Evolutionary conservation across 2,888 invertebrate species (phyloP), one percentile per base, ranked within the genome.

Genomic region (Chorisops tibialis): DNA sequence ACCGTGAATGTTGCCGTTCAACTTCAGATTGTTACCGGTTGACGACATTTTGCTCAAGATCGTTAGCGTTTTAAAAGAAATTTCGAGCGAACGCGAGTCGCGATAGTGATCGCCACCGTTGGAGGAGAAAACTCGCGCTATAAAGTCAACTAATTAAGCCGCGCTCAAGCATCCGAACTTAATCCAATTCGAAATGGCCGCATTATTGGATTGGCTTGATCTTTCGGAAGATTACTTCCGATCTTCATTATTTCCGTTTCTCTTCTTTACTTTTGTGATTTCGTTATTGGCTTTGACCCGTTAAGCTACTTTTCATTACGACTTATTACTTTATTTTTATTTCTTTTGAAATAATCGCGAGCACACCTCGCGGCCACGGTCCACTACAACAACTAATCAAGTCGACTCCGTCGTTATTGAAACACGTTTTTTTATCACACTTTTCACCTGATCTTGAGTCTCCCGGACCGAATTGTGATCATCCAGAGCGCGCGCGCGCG

Each of bases 1-100:
- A 43, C 52, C 59, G 51, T 62, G 58, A 22, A 64, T 47, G 59
- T 66, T 66, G 19, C 66, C 63, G 59, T 64, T 64, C 49, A 63
- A 45, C 59, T 66, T 64, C 16, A 63, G 66, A 41, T 54, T 66
- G 21, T 64, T 63, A 12, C 49, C 38, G 38, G 47, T 22, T 45
- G 59, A 45, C 50, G 66, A 63, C 66, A 66, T 66, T 52, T 62
- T 66, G 24, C 49, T 43, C 56, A 56, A 30, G 56, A 45, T 56
- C 30, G 56, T 56, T 45, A 45, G 56, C 16, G 56, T 43, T 49
- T 54, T 63, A 16, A 50, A 51, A 56, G 43, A 45, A 14, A 9
- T 30, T n/a, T 24, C 56, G 56, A 24, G 43, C 35, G 24, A 43
- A 59, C 41, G 59, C 48, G 59, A 24, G 59, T 22, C 51, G 39